Evolutionary conservation across 2,113 vertebrate species (phyloP).

Genomic region (Sus scrofa): DNA sequence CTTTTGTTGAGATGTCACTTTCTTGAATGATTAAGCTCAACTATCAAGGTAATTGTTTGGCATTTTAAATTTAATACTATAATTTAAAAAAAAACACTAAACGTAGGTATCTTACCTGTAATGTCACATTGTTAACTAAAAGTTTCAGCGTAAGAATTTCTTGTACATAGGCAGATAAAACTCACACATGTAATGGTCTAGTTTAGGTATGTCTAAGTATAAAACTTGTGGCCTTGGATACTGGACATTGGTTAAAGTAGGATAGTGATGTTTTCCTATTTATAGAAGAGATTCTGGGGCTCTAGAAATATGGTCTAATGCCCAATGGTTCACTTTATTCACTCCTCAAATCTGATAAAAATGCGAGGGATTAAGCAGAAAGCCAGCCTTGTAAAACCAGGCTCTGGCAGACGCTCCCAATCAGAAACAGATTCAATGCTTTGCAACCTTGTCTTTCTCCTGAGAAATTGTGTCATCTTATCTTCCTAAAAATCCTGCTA

Average conservation of each 20-base stretch:
- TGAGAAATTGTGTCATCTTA: conserved; percentile 59
- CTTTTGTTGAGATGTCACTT: conserved; percentile 51
- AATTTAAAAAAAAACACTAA: conserved; percentile 56
- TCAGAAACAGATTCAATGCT: conserved; percentile 46
- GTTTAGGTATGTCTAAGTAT: conserved; percentile 28
- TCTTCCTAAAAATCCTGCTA: conserved; percentile 28
- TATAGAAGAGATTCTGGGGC: conserved; percentile 42
- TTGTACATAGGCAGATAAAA: neutral
- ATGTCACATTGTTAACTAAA: neutral
- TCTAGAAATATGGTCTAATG: conserved; percentile 58
- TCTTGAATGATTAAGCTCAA: conserved; percentile 41
- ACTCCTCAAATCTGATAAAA: conserved; percentile 71
- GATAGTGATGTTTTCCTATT: conserved; percentile 1
- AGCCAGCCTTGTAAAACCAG: conserved; percentile 71
- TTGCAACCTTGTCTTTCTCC: conserved; percentile 53
- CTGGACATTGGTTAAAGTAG: neutral
- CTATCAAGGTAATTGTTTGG: neutral
- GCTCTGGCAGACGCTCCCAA: conserved; percentile 49
- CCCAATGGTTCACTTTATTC: conserved; percentile 50
- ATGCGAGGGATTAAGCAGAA: conserved; percentile 64
- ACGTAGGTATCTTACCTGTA: neutral
- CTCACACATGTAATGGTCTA: neutral
- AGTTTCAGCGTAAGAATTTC: neutral
- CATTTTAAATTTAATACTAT: conserved; percentile 57
- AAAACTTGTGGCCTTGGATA: neutral